A percentile compares a stretch with the other conserved stretches of the same genome.
Evolutionary conservation across 2,888 invertebrate species (phyloP).

Genomic region (Cantharis flavilabris): DNA sequence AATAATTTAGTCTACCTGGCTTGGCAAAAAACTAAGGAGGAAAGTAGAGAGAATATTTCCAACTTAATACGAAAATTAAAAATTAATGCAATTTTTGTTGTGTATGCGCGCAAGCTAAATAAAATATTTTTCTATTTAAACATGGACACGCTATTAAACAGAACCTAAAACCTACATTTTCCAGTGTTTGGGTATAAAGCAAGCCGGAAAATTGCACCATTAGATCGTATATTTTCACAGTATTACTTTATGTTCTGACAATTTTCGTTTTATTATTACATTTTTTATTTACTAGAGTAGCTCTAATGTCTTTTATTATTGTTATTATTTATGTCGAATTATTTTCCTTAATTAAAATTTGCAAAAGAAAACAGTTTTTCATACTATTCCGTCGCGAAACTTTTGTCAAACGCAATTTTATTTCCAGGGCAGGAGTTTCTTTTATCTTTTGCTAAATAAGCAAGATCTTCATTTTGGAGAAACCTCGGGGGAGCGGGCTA

Average conservation of each 20-base stretch:
- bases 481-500: background rate
- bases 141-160: constrained; percentile 2
- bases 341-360: constrained; percentile 5
- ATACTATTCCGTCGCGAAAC: no score
- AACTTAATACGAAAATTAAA: background rate
- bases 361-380: background rate
- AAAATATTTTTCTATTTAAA: constrained; percentile 3
- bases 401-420: background rate
- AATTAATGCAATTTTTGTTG: constrained; percentile 1
- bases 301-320: background rate
- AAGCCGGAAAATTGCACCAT: constrained; percentile 2
- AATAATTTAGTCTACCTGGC: background rate
- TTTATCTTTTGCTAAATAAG: background rate
- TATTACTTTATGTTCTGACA: constrained; percentile 4
- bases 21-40: background rate
- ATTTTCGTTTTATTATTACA: constrained; percentile 1
- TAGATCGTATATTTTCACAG: constrained; percentile 4
- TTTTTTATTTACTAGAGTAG: constrained; percentile 1
- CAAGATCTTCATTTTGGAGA: background rate
- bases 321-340: background rate
- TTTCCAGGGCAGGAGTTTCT: background rate
- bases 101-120: background rate
- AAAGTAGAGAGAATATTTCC: background rate
- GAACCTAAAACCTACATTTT: constrained; percentile 1
- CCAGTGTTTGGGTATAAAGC: background rate